Base-by-base conservation (phyloP, 2,888 invertebrate genomes). In the Pyrrhia umbra region DNA sequence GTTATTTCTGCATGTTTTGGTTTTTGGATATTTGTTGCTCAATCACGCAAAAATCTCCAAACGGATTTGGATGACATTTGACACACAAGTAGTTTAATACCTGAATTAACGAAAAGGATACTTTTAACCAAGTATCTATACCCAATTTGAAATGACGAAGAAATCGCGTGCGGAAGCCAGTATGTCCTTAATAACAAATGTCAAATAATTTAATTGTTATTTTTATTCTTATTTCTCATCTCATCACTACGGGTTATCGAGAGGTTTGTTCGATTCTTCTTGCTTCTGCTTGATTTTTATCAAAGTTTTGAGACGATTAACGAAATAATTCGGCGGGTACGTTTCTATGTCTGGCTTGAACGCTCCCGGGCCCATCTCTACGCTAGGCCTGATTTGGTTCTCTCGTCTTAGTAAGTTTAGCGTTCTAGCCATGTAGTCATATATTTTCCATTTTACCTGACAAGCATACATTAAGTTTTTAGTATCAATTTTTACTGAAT, bases 331-430 rank as follows among this genome's bases (percentile, higher is more conserved):
- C 0, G 75, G 60, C 0, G 87, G 81, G 52, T 85, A 83, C 0
- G 61, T 62, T 0, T 80, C 8, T 2, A 78, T 67, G 8, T 80
- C 76, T 0, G 80, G 25, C 66, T 92, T 92, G 46, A 83, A 73
- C 0, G 80, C 64, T 0, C 92, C 92, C 0, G 88, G 88, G 0
- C 79, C 85, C 1, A 82, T 13, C 52, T 89, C 90, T 10, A 90
- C 88, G 0, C 0, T 10, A 1, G 79, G 71, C 25, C n/a, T 62
- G 1, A 5, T 23, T 0, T 10, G 10, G 21, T 40, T 30, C 34
- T 0, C 2, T 40, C 69, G 46, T 21, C 74, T 67, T 2, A 37
- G 2, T 2, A 40, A 0, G 1, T 1, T 10, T 1, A 68, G 6
- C 16, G 34, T 2, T 4, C 0, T 8, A 13, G 34, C 1, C 21